A percentile compares a stretch with the other conserved stretches of the same genome.
These are phyloP conservation scores for Calliphora vicina DNA, from an alignment of 1,140 invertebrate species.

Conservation along the genomic window DNA sequence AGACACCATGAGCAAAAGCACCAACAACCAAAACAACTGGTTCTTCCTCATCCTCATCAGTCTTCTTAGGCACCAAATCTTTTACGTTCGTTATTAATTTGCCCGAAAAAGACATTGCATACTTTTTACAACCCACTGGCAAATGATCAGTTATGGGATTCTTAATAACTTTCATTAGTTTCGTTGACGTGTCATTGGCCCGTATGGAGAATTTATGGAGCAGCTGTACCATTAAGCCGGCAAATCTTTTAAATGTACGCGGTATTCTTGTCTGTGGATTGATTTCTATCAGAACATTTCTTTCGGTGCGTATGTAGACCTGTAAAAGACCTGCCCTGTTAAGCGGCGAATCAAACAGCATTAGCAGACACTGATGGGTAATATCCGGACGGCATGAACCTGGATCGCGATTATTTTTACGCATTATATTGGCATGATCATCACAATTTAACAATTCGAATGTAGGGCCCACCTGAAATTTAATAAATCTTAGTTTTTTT, in stretches of 20 bases:
- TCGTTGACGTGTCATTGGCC: slow-evolving; percentile 87
- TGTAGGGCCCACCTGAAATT: slow-evolving; percentile 76
- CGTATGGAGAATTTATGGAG: slow-evolving; percentile 93
- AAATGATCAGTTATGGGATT: slow-evolving; percentile 96
- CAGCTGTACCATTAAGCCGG: slow-evolving; percentile 97
- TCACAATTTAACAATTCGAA: slow-evolving; percentile 96
- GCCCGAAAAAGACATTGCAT: slow-evolving; percentile 89
- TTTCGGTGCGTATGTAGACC: slow-evolving; percentile 95
- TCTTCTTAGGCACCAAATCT: slow-evolving; percentile 77
- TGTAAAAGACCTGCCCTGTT: slow-evolving; percentile 89
- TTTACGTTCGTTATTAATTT: slow-evolving; percentile 78
- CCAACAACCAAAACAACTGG: slow-evolving; percentile 93
- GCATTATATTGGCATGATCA: slow-evolving; percentile 85
- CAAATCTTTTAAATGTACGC: slow-evolving; percentile 97
- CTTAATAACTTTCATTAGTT: slow-evolving; percentile 96
- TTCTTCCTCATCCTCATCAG: slow-evolving; percentile 56
- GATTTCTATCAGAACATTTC: slow-evolving; percentile 98
- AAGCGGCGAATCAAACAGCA: slow-evolving; percentile 95
- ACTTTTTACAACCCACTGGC: slow-evolving; percentile 93
- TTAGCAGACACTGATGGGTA: slow-evolving; percentile 92
- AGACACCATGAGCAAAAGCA: slow-evolving; percentile 96
- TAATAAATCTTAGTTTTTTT: neutral
- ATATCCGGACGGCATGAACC: slow-evolving; percentile 92
- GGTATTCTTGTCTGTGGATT: slow-evolving; percentile 99
- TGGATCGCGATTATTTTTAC: slow-evolving; percentile 84